Percentiles rank a stretch among this genome's conserved stretches.
These are phyloP conservation scores for Notolepis coatsorum DNA, from an alignment of 2,797 vertebrate genomes.

Conservation along the genomic window DNA sequence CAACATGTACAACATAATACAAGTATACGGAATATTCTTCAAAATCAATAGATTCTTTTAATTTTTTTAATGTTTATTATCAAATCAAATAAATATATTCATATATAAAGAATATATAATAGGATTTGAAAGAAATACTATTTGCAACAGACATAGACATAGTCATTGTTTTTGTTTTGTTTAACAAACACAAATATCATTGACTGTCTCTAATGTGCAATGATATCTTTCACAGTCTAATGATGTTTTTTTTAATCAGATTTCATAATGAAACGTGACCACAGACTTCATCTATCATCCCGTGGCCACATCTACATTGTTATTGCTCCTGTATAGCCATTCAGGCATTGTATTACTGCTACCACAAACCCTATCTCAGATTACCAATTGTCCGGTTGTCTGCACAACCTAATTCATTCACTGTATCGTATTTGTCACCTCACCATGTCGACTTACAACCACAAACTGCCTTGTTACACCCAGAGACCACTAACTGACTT, in stretches of 20 bases:
- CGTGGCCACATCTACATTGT: conserved; percentile 32
- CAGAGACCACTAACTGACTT: neutral
- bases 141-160: too few relatives aligned
- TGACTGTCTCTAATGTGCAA: neutral
- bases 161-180: too few relatives aligned
- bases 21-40: too few relatives aligned
- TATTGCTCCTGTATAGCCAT: conserved; percentile 3
- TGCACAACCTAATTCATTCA: neutral
- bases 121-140: too few relatives aligned
- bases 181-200: neutral
- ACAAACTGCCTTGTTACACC: neutral
- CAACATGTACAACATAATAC: too few relatives aligned
- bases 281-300: neutral
- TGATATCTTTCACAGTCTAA: neutral
- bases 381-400: conserved; percentile 49
- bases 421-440: conserved; percentile 15
- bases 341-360: conserved; percentile 38
- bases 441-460: neutral
- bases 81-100: neutral
- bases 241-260: conserved; percentile 1
- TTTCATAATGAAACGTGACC: conserved; percentile 21
- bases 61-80: neutral
- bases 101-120: too few relatives aligned
- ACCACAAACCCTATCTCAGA: conserved; percentile 36
- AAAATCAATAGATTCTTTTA: too few relatives aligned